Evolutionary conservation across 1,140 invertebrate genomes (phyloP).

Genomic region (Polyergus mexicanus): DNA sequence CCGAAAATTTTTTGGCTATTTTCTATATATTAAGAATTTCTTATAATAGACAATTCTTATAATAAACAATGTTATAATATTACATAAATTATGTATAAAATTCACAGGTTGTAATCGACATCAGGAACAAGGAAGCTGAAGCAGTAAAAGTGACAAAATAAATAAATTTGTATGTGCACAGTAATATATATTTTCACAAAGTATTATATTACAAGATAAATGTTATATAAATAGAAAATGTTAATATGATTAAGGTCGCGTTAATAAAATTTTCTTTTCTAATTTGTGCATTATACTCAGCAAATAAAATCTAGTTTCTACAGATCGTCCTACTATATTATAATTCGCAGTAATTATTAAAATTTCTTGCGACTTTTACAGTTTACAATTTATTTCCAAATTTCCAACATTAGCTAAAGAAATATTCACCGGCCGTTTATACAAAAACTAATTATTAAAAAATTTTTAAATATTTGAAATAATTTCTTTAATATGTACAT

Average conservation of each 20-base stretch:
- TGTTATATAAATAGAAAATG: constrained; percentile 18
- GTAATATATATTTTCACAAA: constrained; percentile 23
- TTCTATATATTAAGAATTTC: background rate
- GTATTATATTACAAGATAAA: background rate
- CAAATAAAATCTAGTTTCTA: background rate
- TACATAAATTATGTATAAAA: constrained; percentile 5
- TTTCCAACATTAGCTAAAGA: background rate
- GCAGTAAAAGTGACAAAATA: constrained; percentile 39
- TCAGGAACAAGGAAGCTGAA: constrained; percentile 77
- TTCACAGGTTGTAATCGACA: constrained; percentile 79
- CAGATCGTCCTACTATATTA: background rate
- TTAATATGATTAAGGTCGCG: background rate
- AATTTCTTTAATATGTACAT: background rate
- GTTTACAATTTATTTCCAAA: constrained; percentile 4
- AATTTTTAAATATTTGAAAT: background rate
- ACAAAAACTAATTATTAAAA: background rate
- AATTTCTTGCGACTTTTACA: background rate
- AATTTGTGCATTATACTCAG: background rate
- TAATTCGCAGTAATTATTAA: background rate
- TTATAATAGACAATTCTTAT: no score
- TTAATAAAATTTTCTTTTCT: constrained; percentile 37
- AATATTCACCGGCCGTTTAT: constrained; percentile 19
- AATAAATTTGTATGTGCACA: background rate
- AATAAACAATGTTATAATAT: background rate
- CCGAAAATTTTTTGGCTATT: background rate